These are phyloP conservation scores for Micropoecilia bifurca DNA, from an alignment of 2,797 vertebrate genomes.

Conservation along the genomic window DNA sequence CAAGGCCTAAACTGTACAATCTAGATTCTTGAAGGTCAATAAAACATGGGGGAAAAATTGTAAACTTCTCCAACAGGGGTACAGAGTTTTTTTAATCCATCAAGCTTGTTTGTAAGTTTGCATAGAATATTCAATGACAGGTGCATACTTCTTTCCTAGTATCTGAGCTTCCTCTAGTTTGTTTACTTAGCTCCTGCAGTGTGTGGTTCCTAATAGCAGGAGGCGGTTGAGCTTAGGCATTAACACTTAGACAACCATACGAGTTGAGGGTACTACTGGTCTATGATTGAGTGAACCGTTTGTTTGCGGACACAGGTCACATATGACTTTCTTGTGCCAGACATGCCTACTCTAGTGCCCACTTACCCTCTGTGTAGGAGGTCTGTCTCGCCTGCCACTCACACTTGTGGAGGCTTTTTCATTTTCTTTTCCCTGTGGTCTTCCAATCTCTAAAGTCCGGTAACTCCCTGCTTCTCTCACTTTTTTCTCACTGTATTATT, in stretches of 20 bases:
- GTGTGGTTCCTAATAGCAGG: slow-evolving; percentile 48
- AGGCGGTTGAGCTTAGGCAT: slow-evolving; percentile 49
- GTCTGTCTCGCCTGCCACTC: slow-evolving; percentile 71
- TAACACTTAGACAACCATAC: slow-evolving; percentile 43
- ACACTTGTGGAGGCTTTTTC: slow-evolving; percentile 31
- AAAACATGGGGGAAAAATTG: background rate
- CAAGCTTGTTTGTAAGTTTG: background rate
- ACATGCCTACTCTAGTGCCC: slow-evolving; percentile 75
- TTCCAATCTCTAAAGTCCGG: slow-evolving; percentile 23
- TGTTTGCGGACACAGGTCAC: slow-evolving; percentile 69
- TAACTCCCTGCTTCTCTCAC: slow-evolving; percentile 14
- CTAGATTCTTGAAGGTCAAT: background rate
- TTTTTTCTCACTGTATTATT: slow-evolving; percentile 39
- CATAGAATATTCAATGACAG: background rate
- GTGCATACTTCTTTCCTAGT: background rate
- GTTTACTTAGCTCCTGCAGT: slow-evolving; percentile 47
- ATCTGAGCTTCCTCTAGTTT: slow-evolving; percentile 20
- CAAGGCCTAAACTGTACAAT: background rate
- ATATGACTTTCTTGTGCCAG: slow-evolving; percentile 73
- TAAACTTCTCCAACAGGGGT: background rate
- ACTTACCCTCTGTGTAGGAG: slow-evolving; percentile 79
- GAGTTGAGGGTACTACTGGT: slow-evolving; percentile 9
- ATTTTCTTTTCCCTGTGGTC: slow-evolving; percentile 31
- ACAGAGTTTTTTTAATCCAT: background rate
- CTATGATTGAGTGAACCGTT: slow-evolving; percentile 70